Percentiles rank a stretch among this genome's conserved stretches.
These are phyloP conservation scores for Petroica traversi DNA, from an alignment of 2,113 vertebrate species.

Conservation along the genomic window DNA sequence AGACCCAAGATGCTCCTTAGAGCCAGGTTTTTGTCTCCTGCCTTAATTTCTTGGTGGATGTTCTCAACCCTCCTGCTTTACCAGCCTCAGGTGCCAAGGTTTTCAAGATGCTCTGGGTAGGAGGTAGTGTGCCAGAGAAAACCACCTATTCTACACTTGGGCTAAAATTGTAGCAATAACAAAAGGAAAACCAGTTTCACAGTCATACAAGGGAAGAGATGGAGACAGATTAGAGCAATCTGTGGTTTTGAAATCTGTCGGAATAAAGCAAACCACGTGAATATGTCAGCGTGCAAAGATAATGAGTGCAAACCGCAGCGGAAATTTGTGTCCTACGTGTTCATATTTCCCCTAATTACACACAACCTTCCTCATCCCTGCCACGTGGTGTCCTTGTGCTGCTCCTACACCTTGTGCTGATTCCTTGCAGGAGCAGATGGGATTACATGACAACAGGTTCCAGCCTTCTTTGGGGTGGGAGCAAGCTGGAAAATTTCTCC, in stretches of 20 bases:
- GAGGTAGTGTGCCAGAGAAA: not conserved
- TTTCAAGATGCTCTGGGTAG: not conserved
- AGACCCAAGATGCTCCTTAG: not conserved
- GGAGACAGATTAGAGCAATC: not conserved
- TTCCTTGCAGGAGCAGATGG: not conserved
- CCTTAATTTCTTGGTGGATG: not conserved
- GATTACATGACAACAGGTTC: not conserved
- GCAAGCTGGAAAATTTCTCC: not conserved
- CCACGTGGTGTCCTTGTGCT: not conserved
- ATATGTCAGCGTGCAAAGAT: not conserved
- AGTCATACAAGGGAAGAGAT: not conserved
- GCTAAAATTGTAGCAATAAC: not conserved
- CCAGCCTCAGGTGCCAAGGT: not conserved
- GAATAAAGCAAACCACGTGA: constrained; percentile 5
- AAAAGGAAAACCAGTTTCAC: not conserved
- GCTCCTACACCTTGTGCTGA: not conserved
- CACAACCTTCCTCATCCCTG: not conserved
- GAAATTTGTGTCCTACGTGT: not conserved
- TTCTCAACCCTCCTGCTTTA: not conserved
- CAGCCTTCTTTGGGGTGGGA: not conserved
- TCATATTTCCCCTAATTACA: not conserved
- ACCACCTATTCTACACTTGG: not conserved
- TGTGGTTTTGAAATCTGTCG: constrained; percentile 7
- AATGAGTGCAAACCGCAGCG: not conserved
- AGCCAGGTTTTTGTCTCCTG: not conserved